A percentile compares a stretch with the other conserved stretches of the same genome.
phyloP scores from a whole-genome alignment of 2,113 vertebrate genomes.

The Syrrhaptes paradoxus region DNA sequence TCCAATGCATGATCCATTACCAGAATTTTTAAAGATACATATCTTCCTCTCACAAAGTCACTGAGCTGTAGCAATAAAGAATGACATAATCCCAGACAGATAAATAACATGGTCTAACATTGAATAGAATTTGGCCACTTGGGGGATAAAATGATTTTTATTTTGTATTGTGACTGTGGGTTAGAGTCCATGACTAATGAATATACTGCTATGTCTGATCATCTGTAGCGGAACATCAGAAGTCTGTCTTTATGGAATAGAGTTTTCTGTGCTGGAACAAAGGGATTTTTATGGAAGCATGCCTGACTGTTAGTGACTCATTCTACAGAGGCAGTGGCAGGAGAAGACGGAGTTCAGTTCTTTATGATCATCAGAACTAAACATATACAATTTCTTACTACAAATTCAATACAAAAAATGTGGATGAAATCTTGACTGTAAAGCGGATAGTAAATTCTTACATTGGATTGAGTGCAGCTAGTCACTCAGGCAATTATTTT shows the following conservation, averaged over 20 bases:
- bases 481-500: not conserved
- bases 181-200: constrained; percentile 17
- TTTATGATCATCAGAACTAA: not conserved
- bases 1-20: not conserved
- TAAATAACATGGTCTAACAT: not conserved
- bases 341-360: not conserved
- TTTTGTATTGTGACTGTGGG: not conserved
- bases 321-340: not conserved
- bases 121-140: not conserved
- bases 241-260: not conserved
- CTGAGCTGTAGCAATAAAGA: constrained; percentile 20
- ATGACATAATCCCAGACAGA: not conserved
- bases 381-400: not conserved
- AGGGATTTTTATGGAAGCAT: not conserved
- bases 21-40: constrained; percentile 13
- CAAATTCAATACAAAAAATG: not conserved
- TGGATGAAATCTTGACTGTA: not conserved
- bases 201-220: not conserved
- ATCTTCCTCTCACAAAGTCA: constrained; percentile 5
- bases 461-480: not conserved
- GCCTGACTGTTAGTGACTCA: not conserved
- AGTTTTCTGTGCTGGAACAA: constrained; percentile 5
- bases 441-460: not conserved
- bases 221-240: not conserved
- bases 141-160: constrained; percentile 22